Percentiles rank a stretch among this genome's conserved stretches.
Conservation (phyloP, 2,113 vertebrate genomes). For the Eupsittula cactorum region DNA sequence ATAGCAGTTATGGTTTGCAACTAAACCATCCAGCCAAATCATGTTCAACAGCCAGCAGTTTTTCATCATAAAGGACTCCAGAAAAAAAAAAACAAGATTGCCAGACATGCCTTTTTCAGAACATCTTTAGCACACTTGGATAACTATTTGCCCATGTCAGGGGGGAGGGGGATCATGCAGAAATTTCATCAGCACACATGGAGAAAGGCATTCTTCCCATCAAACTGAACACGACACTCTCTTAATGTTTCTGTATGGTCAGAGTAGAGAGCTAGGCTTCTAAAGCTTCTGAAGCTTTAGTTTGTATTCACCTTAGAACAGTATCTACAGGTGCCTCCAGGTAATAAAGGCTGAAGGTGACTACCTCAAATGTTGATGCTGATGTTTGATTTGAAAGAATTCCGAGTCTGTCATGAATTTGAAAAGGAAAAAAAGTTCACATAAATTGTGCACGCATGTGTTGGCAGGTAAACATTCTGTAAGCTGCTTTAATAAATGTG, state of each 20-base stretch:
- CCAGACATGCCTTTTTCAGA: background rate
- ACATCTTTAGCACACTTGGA: background rate
- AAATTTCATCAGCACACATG: background rate
- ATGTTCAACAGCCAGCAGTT: background rate
- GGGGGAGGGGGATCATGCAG: background rate
- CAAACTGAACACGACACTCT: background rate
- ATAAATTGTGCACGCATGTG: background rate
- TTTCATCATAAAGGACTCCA: background rate
- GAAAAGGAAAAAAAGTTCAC: background rate
- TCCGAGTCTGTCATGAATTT: background rate
- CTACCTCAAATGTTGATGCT: background rate
- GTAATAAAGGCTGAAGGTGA: background rate
- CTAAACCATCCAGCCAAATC: background rate
- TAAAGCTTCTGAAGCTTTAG: background rate
- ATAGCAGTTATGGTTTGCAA: slow-evolving; percentile 18
- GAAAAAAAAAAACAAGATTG: background rate
- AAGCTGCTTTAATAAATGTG: background rate
- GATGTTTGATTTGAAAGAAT: background rate
- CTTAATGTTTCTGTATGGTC: background rate
- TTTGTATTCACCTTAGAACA: background rate
- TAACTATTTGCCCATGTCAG: background rate
- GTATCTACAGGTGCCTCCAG: background rate
- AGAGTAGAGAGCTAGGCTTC: background rate
- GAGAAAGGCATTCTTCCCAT: background rate
- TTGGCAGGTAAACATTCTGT: background rate